Percentiles rank a stretch among this genome's conserved stretches.
Evolutionary conservation across 2,888 invertebrate species (phyloP).

Genomic region (Hirtodrosophila histrioides): DNA sequence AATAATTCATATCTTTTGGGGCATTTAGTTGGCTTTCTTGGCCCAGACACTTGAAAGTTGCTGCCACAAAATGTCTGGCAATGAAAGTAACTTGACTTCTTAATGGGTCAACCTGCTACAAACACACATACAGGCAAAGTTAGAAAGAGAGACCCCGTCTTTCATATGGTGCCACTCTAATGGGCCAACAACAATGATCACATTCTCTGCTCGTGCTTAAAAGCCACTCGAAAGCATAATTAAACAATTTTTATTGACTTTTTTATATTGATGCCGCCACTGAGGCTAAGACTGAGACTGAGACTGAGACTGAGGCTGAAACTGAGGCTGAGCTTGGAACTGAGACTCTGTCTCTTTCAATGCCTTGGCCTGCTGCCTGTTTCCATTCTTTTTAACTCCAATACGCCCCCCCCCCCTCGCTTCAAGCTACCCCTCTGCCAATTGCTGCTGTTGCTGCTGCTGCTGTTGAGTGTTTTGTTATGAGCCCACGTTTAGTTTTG

Average conservation of each 20-base stretch:
- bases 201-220: slow-evolving; percentile 71
- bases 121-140: neutral
- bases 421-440: too few species aligned
- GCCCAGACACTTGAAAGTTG: slow-evolving; percentile 40
- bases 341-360: slow-evolving; percentile 38
- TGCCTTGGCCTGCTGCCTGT: slow-evolving; percentile 41
- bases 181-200: slow-evolving; percentile 65
- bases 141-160: neutral
- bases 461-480: slow-evolving; percentile 47
- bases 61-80: slow-evolving; percentile 37
- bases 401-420: neutral
- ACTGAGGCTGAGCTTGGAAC: slow-evolving; percentile 40
- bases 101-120: slow-evolving; percentile 62
- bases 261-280: slow-evolving; percentile 70
- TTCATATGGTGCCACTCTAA: slow-evolving; percentile 47
- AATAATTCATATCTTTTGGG: slow-evolving; percentile 43
- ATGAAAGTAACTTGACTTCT: slow-evolving; percentile 60
- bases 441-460: slow-evolving; percentile 4
- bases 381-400: slow-evolving; percentile 36
- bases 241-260: slow-evolving; percentile 79
- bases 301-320: slow-evolving; percentile 34
- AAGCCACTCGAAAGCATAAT: slow-evolving; percentile 75
- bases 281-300: slow-evolving; percentile 38
- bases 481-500: slow-evolving; percentile 58
- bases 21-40: slow-evolving; percentile 41